Base-by-base conservation (phyloP, 2,888 invertebrate species). In the Platycheirus albimanus region DNA sequence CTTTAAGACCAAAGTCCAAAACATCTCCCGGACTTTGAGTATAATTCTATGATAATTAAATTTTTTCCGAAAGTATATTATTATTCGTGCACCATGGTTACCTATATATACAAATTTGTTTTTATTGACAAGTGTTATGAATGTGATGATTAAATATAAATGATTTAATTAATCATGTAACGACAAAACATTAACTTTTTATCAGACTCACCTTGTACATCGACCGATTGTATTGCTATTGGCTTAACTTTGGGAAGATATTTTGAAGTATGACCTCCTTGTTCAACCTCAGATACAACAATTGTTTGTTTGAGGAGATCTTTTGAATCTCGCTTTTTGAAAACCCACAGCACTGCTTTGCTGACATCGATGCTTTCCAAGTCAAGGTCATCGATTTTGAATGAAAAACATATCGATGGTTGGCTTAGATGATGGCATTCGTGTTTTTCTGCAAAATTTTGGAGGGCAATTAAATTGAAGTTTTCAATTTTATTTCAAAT, bases 261-360 rank as follows among this genome's bases (percentile, higher is more conserved):
- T 87, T 94, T 93, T 86, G 86, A 92, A 92, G 69, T 91, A 87
- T 90, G 94, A 94, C 95, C 95, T 94, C 87, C 81, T 47, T 95
- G 95, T 7, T 95, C 95, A 11, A 96, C 94, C 88, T 96, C 96
- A 0, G 95, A 95, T 54, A 96, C 93, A 20, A 95, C 94, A 87
- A 96, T 95, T 0, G 95, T 95, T 87, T 95, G 95, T 43, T 88
- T 86, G 1, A 75, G 66, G 2, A 75, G 69, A 28, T 86, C 30
- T 10, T 85, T 87, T 0, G 78, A 80, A 52, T 88, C 87, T 19
- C 77, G 71, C 66, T 77, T 58, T 91, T 96, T 96, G 89, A 95
- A 95, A 71, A 96, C 94, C 96, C 96, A 96, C 24, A 96, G 91
- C 86, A 96, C 95, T 0, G 96, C 96, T 0, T 94, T 94, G 43